A percentile compares a stretch with the other conserved stretches of the same genome.
Conservation (phyloP, 2,888 invertebrate genomes). For the Papilio gigon region DNA sequence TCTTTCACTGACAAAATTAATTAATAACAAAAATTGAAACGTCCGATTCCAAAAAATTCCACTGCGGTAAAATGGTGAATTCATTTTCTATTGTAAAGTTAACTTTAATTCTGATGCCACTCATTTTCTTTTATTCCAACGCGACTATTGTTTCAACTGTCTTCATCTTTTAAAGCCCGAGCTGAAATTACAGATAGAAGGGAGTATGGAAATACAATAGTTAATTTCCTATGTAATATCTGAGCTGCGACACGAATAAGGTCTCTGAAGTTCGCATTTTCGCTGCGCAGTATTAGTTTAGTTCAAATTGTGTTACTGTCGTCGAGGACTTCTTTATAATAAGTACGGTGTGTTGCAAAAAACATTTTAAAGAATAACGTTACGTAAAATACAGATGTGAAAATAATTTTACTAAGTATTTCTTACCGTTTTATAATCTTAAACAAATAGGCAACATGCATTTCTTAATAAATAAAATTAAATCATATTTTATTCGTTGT, state of each 20-base stretch:
- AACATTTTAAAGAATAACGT: no score
- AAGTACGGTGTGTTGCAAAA: neutral
- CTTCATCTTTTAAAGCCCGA: conserved; percentile 22
- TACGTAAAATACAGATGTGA: no score
- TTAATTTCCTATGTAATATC: conserved; percentile 18
- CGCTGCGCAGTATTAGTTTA: neutral
- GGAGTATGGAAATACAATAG: conserved; percentile 19
- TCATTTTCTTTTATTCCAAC: conserved; percentile 38
- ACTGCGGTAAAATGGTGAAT: conserved; percentile 32
- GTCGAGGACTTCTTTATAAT: neutral
- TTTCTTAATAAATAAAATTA: no score
- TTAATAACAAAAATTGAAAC: conserved; percentile 16
- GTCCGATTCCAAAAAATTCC: conserved; percentile 15
- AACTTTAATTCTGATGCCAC: conserved; percentile 36
- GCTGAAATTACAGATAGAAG: conserved; percentile 32
- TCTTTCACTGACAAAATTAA: neutral
- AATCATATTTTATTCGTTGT: no score
- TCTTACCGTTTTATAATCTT: no score
- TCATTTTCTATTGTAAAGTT: conserved; percentile 33
- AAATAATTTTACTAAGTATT: no score
- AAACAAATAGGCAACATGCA: no score
- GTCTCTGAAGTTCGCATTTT: conserved; percentile 2
- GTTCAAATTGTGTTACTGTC: neutral
- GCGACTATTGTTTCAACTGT: conserved; percentile 34
- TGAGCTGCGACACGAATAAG: conserved; percentile 5